These are phyloP conservation scores for Hucho hucho DNA, from an alignment of 2,113 vertebrate species.

Conservation along the genomic window DNA sequence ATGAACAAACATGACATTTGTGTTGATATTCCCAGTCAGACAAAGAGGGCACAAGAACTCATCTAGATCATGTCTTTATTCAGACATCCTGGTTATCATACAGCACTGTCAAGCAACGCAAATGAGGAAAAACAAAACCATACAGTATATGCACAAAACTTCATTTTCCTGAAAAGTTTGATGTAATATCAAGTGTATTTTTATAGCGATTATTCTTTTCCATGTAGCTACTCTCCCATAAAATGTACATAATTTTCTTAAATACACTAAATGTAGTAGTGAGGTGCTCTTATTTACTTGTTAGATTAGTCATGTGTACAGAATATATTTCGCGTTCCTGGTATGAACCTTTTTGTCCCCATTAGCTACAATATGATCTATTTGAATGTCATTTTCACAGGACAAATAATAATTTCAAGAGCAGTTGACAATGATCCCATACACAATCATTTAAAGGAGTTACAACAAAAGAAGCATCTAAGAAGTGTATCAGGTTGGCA, in stretches of 20 bases:
- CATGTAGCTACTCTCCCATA: conserved; percentile 10
- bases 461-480: conserved; percentile 14
- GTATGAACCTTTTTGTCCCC: background rate
- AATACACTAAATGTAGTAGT: conserved; percentile 28
- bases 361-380: background rate
- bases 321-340: background rate
- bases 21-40: background rate
- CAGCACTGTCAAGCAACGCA: conserved; percentile 49
- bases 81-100: conserved; percentile 49
- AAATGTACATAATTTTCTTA: conserved; percentile 33
- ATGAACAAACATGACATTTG: background rate
- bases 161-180: conserved; percentile 19
- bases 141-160: conserved; percentile 34
- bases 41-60: conserved; percentile 18
- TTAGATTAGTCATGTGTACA: background rate
- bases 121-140: conserved; percentile 28
- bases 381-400: background rate
- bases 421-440: conserved; percentile 20
- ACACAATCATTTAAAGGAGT: conserved; percentile 10
- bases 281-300: background rate
- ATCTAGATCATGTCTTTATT: conserved; percentile 53
- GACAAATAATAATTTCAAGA: background rate
- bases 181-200: conserved; percentile 14
- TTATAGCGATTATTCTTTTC: conserved; percentile 14
- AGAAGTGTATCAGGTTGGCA: background rate